Evolutionary conservation across 2,888 invertebrate genomes (phyloP), one percentile per base, ranked within the genome.

Genomic region (Xiphydria camelus): DNA sequence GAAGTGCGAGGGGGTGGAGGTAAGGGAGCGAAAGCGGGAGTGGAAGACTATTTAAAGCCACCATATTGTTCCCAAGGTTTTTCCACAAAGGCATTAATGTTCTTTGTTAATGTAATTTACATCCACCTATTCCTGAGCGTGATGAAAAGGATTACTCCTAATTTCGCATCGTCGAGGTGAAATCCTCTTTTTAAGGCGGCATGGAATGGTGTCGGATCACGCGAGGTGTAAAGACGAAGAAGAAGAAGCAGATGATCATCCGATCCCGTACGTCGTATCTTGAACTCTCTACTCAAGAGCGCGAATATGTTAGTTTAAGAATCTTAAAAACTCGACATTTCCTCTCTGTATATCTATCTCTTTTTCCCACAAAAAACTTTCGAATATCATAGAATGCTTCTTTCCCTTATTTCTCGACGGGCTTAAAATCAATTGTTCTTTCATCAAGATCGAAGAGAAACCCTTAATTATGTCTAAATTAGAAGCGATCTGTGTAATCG

Each of bases 21-120:
- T 18, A 35, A 26, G 25, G 14, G 19, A n/a, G 12, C 41, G 33
- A 32, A 35, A 19, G 10, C 31, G 6, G 49, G 36, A 33, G 26
- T 4, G 14, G 10, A 21, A 22, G 43, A 43, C 20, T 20, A 43
- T 43, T 43, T 37, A 19, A 15, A 22, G 31, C 15, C 37, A 31
- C 31, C 31, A 31, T 36, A 43, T 38, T 38, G 26, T 43, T 39
- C 12, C 26, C 21, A 20, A n/a, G 19, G 26, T 20, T 31, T 10
- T 33, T 10, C 17, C 21, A 17, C 22, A 9, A 35, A 29, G 12
- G 38, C 17, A 36, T 42, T 42, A 31, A 37, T 43, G 37, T 38
- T 18, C 22, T 38, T 29, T 31, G 43, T 37, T 29, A 37, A 37
- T 43, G 6, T 31, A 37, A 37, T 20, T 31, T n/a, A 10, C 22